phyloP scores from a whole-genome alignment of 2,113 vertebrate species.

The Lamprotornis superbus region DNA sequence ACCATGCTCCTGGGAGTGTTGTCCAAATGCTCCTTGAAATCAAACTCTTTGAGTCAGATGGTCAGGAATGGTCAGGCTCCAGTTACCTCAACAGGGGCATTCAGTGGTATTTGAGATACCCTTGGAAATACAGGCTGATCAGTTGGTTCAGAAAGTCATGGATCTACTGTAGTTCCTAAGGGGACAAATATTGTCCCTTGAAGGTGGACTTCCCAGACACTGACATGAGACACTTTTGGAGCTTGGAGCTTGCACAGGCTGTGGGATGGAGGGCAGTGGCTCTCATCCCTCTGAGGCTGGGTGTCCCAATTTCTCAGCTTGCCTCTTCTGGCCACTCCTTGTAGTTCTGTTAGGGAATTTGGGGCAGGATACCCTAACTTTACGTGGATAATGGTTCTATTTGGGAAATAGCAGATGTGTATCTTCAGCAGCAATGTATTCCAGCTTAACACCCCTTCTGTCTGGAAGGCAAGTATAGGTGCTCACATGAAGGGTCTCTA shows the following conservation, averaged over 20 bases:
- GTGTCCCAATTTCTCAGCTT: neutral
- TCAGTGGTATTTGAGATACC: neutral
- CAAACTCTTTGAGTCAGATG: neutral
- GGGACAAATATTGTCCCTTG: neutral
- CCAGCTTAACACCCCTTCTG: neutral
- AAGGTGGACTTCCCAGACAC: neutral
- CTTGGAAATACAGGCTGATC: neutral
- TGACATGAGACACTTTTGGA: neutral
- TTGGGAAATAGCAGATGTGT: neutral
- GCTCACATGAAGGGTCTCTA: neutral
- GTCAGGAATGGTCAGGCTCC: neutral
- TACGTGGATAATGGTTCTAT: neutral
- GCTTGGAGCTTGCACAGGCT: neutral
- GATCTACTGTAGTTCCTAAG: neutral
- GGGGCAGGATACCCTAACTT: neutral
- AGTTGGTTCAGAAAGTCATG: neutral
- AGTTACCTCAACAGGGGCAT: neutral
- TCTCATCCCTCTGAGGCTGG: neutral
- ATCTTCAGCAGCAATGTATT: neutral
- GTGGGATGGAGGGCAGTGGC: neutral
- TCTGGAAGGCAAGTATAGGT: neutral
- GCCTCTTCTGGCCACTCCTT: neutral
- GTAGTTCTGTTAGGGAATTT: neutral
- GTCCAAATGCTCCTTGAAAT: neutral
- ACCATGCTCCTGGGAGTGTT: neutral